These are phyloP conservation scores for Akabosia matsudoensis DNA, from an alignment of 1,140 invertebrate species.

Conservation along the genomic window DNA sequence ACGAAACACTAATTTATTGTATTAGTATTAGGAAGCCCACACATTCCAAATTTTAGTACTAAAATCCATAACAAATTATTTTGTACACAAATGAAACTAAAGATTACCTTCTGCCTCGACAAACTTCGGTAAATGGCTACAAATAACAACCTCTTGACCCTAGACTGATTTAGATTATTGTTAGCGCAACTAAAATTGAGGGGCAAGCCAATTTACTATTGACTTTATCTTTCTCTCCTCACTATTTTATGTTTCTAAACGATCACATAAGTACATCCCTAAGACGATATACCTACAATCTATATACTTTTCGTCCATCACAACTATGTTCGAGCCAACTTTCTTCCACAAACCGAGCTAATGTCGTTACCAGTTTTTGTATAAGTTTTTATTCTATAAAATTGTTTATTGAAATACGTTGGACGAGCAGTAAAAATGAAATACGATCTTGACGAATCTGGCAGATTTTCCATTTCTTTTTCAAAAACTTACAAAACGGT, in stretches of 20 bases:
- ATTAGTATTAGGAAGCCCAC: not conserved
- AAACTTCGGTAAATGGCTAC: too few relatives aligned
- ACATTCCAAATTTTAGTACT: not conserved
- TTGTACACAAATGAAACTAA: not conserved
- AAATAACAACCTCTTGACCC: too few relatives aligned
- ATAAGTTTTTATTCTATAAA: too few relatives aligned
- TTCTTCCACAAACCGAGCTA: too few relatives aligned
- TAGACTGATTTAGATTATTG: conserved; percentile 9
- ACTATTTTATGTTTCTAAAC: not conserved
- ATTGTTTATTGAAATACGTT: conserved; percentile 15
- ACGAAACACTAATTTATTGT: not conserved
- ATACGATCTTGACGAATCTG: not conserved
- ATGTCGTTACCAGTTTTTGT: too few relatives aligned
- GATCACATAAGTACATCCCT: too few relatives aligned
- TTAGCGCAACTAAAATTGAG: not conserved
- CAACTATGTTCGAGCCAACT: too few relatives aligned
- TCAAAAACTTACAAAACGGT: conserved; percentile 1
- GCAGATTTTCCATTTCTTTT: not conserved
- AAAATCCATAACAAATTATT: not conserved
- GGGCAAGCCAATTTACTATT: conserved; percentile 19
- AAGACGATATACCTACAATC: too few relatives aligned
- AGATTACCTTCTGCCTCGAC: too few relatives aligned
- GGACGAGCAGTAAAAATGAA: conserved; percentile 15
- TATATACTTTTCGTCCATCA: too few relatives aligned
- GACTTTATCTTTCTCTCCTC: conserved; percentile 19